These are phyloP conservation scores for Gasterosteus nipponicus DNA, from an alignment of 2,113 vertebrate genomes.

Conservation along the genomic window DNA sequence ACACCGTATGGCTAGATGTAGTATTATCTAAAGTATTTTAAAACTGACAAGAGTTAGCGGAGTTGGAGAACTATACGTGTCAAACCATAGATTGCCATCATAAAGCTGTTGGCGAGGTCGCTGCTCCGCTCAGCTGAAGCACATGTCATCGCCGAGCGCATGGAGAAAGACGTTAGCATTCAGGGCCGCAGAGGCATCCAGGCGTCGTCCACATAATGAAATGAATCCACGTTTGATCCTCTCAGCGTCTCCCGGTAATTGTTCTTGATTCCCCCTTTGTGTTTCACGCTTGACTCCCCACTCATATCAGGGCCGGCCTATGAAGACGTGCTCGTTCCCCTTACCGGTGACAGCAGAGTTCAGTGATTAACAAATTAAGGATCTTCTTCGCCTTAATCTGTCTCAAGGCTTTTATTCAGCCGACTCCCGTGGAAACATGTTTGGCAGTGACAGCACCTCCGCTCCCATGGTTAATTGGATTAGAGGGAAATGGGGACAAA, in stretches of 20 bases:
- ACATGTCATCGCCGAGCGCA: slow-evolving; percentile 23
- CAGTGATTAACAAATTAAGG: slow-evolving; percentile 78
- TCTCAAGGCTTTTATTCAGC: slow-evolving; percentile 68
- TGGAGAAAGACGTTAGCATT: slow-evolving; percentile 57
- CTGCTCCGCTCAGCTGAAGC: slow-evolving; percentile 1
- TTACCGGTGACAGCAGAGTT: slow-evolving; percentile 67
- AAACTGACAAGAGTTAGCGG: neutral
- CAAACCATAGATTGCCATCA: neutral
- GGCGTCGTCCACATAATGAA: slow-evolving; percentile 65
- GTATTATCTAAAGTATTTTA: no score
- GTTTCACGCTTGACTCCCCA: slow-evolving; percentile 71
- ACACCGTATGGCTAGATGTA: no score
- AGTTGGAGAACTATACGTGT: neutral
- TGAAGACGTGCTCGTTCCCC: slow-evolving; percentile 57
- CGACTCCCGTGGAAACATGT: slow-evolving; percentile 64
- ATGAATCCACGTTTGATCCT: slow-evolving; percentile 64
- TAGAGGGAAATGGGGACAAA: slow-evolving; percentile 71
- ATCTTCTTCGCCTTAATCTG: slow-evolving; percentile 73
- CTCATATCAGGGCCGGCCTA: slow-evolving; percentile 52
- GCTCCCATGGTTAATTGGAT: slow-evolving; percentile 75
- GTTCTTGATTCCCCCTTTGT: slow-evolving; percentile 77
- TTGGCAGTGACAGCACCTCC: slow-evolving; percentile 74
- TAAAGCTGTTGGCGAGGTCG: neutral
- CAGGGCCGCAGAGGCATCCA: slow-evolving; percentile 30
- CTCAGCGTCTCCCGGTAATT: slow-evolving; percentile 66